Conservation (phyloP, 2,888 invertebrate genomes). For the Callyntrura guangdongensis region DNA sequence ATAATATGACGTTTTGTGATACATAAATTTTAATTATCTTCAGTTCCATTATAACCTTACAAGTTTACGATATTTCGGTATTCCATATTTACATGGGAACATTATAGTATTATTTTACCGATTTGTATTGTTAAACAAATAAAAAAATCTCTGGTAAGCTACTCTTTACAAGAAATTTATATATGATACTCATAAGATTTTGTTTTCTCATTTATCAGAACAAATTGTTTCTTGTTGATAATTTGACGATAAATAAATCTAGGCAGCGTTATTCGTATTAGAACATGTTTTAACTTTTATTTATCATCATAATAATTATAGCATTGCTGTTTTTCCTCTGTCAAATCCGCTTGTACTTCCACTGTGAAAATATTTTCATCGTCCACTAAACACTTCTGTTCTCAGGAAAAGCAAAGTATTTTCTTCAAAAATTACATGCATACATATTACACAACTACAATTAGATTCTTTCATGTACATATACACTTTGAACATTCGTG, state of each 20-base stretch:
- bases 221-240: background rate
- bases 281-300: too few relatives aligned
- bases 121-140: background rate
- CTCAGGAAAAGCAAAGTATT: too few relatives aligned
- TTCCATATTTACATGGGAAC: background rate
- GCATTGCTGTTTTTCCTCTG: too few relatives aligned
- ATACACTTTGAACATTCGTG: too few relatives aligned
- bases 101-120: background rate
- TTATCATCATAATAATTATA: too few relatives aligned
- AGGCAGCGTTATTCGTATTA: background rate
- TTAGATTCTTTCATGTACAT: too few relatives aligned
- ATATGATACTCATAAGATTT: conserved; percentile 39
- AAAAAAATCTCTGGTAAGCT: conserved; percentile 14
- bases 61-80: background rate
- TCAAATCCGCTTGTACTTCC: too few relatives aligned
- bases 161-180: conserved; percentile 6
- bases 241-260: background rate
- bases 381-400: too few relatives aligned
- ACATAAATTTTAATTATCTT: conserved; percentile 11
- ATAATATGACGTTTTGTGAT: conserved; percentile 52
- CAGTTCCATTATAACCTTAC: background rate
- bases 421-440: too few relatives aligned
- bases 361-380: too few relatives aligned
- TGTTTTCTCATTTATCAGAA: background rate
- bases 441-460: too few relatives aligned